These are phyloP conservation scores for Xerus inauris DNA, from an alignment of 2,113 vertebrate genomes.

Conservation along the genomic window DNA sequence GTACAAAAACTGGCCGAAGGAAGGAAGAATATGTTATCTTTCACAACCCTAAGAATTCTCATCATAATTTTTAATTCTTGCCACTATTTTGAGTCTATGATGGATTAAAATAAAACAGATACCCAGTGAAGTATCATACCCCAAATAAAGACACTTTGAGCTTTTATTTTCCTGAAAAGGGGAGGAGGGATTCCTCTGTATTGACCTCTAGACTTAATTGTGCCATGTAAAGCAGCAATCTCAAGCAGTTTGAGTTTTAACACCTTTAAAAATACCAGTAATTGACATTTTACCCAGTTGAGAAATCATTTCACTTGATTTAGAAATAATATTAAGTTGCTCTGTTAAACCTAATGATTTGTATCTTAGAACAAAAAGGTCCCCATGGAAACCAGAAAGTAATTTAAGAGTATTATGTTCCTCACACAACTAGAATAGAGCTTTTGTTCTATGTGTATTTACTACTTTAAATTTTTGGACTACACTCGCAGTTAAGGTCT, in stretches of 20 bases:
- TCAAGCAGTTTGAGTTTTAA: constrained; percentile 76
- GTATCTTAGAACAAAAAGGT: constrained; percentile 85
- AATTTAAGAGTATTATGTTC: constrained; percentile 83
- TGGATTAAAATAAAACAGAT: constrained; percentile 6
- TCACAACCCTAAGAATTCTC: constrained; percentile 9
- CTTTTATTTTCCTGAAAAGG: constrained; percentile 35
- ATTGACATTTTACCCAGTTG: constrained; percentile 38
- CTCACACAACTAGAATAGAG: constrained; percentile 75
- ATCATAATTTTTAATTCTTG: constrained; percentile 39
- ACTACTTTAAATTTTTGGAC: constrained; percentile 78
- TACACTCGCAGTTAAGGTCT: constrained; percentile 41
- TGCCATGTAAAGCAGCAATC: constrained; percentile 67
- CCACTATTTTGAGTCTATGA: constrained; percentile 53
- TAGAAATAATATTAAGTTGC: constrained; percentile 66
- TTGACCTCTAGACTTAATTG: constrained; percentile 72
- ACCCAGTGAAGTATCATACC: neutral
- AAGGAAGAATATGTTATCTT: constrained; percentile 20
- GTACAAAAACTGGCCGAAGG: constrained; percentile 33
- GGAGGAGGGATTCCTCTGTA: constrained; percentile 19
- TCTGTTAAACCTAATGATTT: constrained; percentile 69
- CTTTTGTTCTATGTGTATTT: constrained; percentile 83
- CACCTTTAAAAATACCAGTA: constrained; percentile 66
- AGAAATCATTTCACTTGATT: constrained; percentile 43
- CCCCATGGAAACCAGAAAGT: constrained; percentile 87
- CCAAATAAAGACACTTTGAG: constrained; percentile 25